A percentile compares a stretch with the other conserved stretches of the same genome.
These are phyloP conservation scores for Lasiurus borealis DNA, from an alignment of 2,113 vertebrate species.

Conservation along the genomic window DNA sequence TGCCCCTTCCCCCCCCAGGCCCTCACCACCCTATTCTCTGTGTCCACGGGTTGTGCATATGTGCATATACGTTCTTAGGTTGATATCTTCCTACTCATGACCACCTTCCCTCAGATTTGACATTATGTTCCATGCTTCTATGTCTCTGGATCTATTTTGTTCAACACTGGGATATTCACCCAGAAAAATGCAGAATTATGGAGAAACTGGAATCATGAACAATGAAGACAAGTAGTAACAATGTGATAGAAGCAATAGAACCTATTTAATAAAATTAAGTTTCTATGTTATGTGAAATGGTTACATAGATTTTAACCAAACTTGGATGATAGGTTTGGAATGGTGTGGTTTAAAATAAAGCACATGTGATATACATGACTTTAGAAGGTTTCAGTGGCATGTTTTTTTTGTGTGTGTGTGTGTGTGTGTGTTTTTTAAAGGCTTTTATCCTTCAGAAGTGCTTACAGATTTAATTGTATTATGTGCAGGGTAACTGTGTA, in stretches of 20 bases:
- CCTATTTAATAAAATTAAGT: background rate
- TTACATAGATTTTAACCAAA: slow-evolving; percentile 5
- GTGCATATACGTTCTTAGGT: too few species aligned
- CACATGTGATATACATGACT: background rate
- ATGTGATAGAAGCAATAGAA: background rate
- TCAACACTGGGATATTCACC: background rate
- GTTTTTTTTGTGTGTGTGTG: too few species aligned
- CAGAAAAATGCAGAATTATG: background rate
- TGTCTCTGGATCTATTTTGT: too few species aligned
- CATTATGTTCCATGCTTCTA: too few species aligned
- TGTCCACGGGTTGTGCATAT: too few species aligned
- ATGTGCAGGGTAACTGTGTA: background rate
- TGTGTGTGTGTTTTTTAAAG: background rate
- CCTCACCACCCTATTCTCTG: too few species aligned
- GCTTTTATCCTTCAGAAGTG: background rate
- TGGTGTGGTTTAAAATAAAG: background rate
- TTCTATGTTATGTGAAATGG: background rate
- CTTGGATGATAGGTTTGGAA: background rate
- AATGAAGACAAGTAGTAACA: background rate
- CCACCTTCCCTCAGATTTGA: too few species aligned
- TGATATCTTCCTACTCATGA: too few species aligned
- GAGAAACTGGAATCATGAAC: background rate
- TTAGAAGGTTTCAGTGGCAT: background rate
- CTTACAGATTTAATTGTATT: background rate
- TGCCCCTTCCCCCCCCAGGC: too few species aligned